Conservation (phyloP, 2,797 vertebrate species). For the Acrocephalus scirpaceus region DNA sequence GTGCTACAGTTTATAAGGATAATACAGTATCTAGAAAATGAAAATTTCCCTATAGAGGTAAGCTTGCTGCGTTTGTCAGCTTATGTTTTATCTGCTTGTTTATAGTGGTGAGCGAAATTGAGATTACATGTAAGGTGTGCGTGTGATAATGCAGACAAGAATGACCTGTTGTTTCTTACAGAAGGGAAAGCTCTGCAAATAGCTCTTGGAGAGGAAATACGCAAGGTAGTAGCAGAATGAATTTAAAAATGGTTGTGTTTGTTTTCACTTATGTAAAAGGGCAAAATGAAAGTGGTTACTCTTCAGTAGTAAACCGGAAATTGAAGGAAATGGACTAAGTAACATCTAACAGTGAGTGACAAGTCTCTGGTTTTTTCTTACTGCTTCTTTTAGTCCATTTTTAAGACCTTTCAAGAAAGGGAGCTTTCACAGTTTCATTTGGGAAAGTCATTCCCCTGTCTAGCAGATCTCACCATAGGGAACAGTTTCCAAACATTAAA, state of each 20-base stretch:
- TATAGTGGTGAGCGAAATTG: neutral
- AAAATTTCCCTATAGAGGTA: conserved; percentile 12
- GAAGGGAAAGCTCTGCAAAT: neutral
- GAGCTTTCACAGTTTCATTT: neutral
- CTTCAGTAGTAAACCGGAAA: neutral
- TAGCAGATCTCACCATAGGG: neutral
- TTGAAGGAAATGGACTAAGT: neutral
- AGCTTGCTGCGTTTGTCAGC: neutral
- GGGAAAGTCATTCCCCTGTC: neutral
- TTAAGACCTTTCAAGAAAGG: neutral
- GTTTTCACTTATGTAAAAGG: neutral
- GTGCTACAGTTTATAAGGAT: conserved; percentile 47
- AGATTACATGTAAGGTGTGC: neutral
- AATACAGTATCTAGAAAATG: conserved; percentile 50
- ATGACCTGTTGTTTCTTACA: neutral
- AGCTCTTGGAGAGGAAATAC: neutral
- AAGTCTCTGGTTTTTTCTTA: neutral
- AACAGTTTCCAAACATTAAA: neutral
- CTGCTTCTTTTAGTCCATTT: neutral
- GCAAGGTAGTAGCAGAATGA: neutral
- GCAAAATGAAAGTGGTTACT: neutral
- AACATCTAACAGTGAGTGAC: neutral
- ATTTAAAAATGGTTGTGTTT: neutral
- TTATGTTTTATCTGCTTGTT: conserved; percentile 17
- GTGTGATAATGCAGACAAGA: neutral